Evolutionary conservation across 2,797 vertebrate genomes (phyloP).

Genomic region (Pantherophis vulpinus): DNA sequence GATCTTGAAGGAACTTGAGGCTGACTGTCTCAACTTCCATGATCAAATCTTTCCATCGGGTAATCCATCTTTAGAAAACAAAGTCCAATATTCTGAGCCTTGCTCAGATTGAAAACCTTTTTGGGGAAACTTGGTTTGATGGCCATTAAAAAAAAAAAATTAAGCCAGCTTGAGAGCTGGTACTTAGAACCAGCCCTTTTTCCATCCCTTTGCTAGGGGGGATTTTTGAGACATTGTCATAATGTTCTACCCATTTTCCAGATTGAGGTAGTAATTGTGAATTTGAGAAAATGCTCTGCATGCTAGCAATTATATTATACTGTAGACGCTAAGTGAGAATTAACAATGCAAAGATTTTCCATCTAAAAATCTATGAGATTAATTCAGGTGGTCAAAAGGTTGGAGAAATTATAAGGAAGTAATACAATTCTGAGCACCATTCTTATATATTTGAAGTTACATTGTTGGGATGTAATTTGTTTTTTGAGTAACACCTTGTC

Average conservation of each 20-base stretch:
- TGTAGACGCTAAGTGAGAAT: not conserved
- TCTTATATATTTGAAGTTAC: not conserved
- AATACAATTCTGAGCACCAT: not conserved
- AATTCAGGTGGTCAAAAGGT: not conserved
- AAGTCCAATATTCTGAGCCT: not conserved
- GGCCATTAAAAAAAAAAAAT: not conserved
- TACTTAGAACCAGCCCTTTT: not conserved
- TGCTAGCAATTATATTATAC: not conserved
- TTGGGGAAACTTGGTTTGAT: not conserved
- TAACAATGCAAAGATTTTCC: not conserved
- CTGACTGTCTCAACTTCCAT: not conserved
- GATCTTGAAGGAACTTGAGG: not conserved
- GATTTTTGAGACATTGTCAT: not conserved
- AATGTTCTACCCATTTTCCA: not conserved
- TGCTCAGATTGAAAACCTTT: not conserved
- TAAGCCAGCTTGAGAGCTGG: not conserved
- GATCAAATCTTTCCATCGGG: not conserved
- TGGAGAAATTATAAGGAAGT: not conserved
- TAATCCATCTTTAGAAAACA: not conserved
- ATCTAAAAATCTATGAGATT: not conserved
- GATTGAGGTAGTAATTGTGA: not conserved
- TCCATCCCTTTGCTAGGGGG: not conserved
- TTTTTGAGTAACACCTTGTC: not conserved
- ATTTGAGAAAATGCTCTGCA: not conserved
- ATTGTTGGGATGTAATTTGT: not conserved